phyloP scores from a whole-genome alignment of 2,888 invertebrate genomes.

The Sussaba pulchella region DNA sequence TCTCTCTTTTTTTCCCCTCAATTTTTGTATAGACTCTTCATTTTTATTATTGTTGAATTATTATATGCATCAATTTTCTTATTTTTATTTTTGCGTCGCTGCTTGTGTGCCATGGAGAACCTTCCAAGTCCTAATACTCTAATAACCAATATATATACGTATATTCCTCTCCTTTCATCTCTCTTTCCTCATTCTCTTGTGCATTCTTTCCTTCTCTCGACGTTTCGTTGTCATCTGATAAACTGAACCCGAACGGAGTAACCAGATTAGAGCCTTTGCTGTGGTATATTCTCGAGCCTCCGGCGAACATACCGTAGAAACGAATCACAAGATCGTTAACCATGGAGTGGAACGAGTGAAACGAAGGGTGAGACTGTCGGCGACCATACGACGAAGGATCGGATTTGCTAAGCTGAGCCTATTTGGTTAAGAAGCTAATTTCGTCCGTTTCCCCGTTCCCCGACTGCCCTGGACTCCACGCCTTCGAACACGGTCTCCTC shows the following conservation, averaged over 20 bases:
- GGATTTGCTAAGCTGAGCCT: slow-evolving; percentile 73
- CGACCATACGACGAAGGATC: slow-evolving; percentile 56
- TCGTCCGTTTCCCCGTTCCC: slow-evolving; percentile 70
- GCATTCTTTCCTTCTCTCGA: slow-evolving; percentile 12
- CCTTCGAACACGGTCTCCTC: too few species aligned
- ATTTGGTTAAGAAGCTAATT: slow-evolving; percentile 81
- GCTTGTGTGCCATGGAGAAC: too few species aligned
- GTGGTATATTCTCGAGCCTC: slow-evolving; percentile 55
- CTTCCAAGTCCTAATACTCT: too few species aligned
- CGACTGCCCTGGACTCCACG: too few species aligned
- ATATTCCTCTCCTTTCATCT: too few species aligned
- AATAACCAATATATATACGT: too few species aligned
- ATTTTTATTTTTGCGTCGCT: too few species aligned
- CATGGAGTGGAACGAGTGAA: slow-evolving; percentile 51
- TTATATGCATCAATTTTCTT: too few species aligned
- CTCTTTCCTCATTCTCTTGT: slow-evolving; percentile 11
- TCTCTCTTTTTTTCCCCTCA: too few species aligned
- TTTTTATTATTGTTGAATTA: too few species aligned
- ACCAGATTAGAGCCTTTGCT: slow-evolving; percentile 69
- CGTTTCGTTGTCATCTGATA: slow-evolving; percentile 60
- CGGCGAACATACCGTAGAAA: slow-evolving; percentile 58
- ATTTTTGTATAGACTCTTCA: too few species aligned
- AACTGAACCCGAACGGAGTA: slow-evolving; percentile 70
- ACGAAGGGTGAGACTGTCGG: slow-evolving; percentile 63
- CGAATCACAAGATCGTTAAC: slow-evolving; percentile 64